Evolutionary conservation across 2,797 vertebrate genomes (phyloP).

Genomic region (Melanotaenia nigrans): DNA sequence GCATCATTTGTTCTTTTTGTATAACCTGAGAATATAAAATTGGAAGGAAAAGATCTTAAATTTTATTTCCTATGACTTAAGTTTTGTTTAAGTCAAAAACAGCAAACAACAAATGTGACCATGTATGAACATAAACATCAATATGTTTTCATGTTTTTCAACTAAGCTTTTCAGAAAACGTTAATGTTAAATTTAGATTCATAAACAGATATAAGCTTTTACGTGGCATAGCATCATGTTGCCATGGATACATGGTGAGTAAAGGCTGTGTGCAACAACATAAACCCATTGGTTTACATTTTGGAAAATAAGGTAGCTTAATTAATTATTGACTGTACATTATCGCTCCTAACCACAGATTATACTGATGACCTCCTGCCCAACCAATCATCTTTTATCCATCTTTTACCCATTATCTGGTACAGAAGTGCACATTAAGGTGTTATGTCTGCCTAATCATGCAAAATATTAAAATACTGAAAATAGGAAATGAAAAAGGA

Average conservation of each 20-base stretch:
- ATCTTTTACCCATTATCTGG: background rate
- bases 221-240: background rate
- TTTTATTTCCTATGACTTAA: background rate
- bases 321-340: background rate
- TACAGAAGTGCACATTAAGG: background rate
- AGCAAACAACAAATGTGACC: background rate
- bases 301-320: background rate
- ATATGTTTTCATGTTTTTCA: background rate
- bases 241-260: background rate
- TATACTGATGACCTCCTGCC: background rate
- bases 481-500: no score
- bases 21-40: background rate
- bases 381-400: background rate
- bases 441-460: background rate
- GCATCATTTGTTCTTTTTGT: background rate
- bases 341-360: background rate
- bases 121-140: background rate
- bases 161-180: background rate
- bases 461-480: no score
- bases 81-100: background rate
- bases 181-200: background rate
- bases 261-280: background rate
- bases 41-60: background rate
- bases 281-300: background rate
- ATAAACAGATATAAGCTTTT: background rate